Evolutionary conservation across 2,888 invertebrate genomes (phyloP), one percentile per base, ranked within the genome.

Genomic region (Ichneumoninae sp.): DNA sequence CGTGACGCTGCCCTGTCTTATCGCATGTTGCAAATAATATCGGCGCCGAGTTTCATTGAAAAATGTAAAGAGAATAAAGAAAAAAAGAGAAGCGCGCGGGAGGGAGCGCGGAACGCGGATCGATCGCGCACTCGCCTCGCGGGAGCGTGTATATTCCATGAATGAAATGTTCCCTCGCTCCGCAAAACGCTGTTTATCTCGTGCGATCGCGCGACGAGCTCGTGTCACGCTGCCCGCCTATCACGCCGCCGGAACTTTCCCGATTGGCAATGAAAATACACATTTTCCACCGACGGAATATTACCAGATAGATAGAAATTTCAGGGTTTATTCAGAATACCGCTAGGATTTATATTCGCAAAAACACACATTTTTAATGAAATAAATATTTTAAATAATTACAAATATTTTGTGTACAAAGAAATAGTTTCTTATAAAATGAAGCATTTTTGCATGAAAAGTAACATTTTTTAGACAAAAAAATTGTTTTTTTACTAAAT

Each of bases 161-260:
- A 85, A 85, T 85, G 85, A 82, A 82, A 63, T n/a, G 52, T 30
- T 80, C 63, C 36, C 79, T 47, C 36, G 22, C 52, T 52, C 47
- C 60, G 36, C 70, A 16, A 44, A 19, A 68, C 66, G 66, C 44
- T 50, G 50, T 71, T 81, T 82, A 82, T 82, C 74, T 73, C 47
- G 71, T 47, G 63, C 81, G 69, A 81, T 81, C 83, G 30, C 69
- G 73, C 47, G 30, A 76, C 74, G 60, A 70, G 44, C 66, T 76
- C 76, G 75, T 63, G 81, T 78, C 81, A 60, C 47, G 65, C 57
- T 36, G 36, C 22, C 65, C 66, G 50, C 65, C 52, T 65, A 36
- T 63, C 60, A 22, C 70, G 57, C 71, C 30, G 80, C 52, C 60
- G 50, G 71, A 60, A 77, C 68, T 65, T 79, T 26, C 10, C 33